phyloP scores from a whole-genome alignment of 2,888 invertebrate species.

The Polydrusus tereticollis region DNA sequence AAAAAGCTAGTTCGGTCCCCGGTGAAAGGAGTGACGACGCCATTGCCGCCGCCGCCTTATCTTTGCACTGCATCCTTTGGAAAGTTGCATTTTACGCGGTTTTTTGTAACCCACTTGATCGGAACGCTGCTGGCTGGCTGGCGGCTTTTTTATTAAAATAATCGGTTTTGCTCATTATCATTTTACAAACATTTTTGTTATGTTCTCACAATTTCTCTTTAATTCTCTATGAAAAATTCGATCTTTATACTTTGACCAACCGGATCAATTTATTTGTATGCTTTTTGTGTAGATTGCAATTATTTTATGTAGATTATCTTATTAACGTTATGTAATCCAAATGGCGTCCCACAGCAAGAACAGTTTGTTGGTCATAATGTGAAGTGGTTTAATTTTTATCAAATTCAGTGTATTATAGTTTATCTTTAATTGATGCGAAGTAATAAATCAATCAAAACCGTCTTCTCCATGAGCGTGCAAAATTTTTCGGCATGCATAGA shows the following conservation, averaged over 20 bases:
- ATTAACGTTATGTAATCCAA: neutral
- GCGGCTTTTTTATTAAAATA: slow-evolving; percentile 22
- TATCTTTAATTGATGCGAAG: too few relatives aligned
- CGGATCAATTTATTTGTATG: slow-evolving; percentile 17
- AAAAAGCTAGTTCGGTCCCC: neutral
- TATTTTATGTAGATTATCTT: slow-evolving; percentile 17
- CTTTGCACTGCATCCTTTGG: slow-evolving; percentile 47
- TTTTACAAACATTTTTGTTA: slow-evolving; percentile 17
- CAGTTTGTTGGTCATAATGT: too few relatives aligned
- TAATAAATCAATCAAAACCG: too few relatives aligned
- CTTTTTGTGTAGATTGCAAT: neutral
- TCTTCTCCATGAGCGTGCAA: too few relatives aligned
- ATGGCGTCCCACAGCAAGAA: neutral
- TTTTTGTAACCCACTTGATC: slow-evolving; percentile 41
- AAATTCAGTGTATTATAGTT: too few relatives aligned
- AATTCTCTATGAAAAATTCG: slow-evolving; percentile 49
- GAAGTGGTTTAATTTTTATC: too few relatives aligned
- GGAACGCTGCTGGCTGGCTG: slow-evolving; percentile 34
- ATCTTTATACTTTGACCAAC: slow-evolving; percentile 40
- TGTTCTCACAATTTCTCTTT: slow-evolving; percentile 54
- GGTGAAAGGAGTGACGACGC: slow-evolving; percentile 46
- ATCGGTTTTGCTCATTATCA: slow-evolving; percentile 35
- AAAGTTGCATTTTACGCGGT: slow-evolving; percentile 49
- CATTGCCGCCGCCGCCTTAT: slow-evolving; percentile 30
- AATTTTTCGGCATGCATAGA: too few relatives aligned